Percentiles rank a stretch among this genome's conserved stretches.
These are phyloP conservation scores for Neelides folsomi DNA, from an alignment of 2,888 invertebrate species.

Conservation along the genomic window DNA sequence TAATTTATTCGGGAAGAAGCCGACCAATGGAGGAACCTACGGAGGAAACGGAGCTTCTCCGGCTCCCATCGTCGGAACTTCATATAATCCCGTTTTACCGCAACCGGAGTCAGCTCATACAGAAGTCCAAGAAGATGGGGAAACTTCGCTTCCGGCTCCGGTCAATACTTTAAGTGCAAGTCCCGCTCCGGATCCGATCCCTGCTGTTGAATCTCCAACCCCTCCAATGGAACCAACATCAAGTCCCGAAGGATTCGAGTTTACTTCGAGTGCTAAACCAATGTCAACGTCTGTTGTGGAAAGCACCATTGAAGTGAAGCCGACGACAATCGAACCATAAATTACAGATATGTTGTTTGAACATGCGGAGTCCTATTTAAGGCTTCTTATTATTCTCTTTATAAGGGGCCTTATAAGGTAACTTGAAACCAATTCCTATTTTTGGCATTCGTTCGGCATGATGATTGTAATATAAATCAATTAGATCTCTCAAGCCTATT, in stretches of 20 bases:
- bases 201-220: slow-evolving; percentile 18
- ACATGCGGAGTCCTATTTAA: too few relatives aligned
- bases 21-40: too few relatives aligned
- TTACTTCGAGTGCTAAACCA: slow-evolving; percentile 13
- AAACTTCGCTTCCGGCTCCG: slow-evolving; percentile 3
- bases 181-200: slow-evolving; percentile 14
- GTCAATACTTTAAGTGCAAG: slow-evolving; percentile 5
- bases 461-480: too few relatives aligned
- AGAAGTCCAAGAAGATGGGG: slow-evolving; percentile 1
- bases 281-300: slow-evolving; percentile 16
- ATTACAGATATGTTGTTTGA: background rate
- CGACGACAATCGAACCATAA: slow-evolving; percentile 12
- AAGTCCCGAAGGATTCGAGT: slow-evolving; percentile 12
- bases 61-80: background rate
- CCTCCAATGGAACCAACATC: slow-evolving; percentile 13
- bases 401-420: too few relatives aligned
- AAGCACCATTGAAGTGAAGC: slow-evolving; percentile 16
- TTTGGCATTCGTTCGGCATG: too few relatives aligned
- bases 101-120: background rate
- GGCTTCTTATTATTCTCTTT: too few relatives aligned
- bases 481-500: too few relatives aligned
- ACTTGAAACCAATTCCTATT: too few relatives aligned
- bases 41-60: background rate
- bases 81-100: background rate
- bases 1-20: slow-evolving; percentile 9